A percentile compares a stretch with the other conserved stretches of the same genome.
phyloP scores from a whole-genome alignment of 2,888 invertebrate genomes.

The Homarus gammarus region DNA sequence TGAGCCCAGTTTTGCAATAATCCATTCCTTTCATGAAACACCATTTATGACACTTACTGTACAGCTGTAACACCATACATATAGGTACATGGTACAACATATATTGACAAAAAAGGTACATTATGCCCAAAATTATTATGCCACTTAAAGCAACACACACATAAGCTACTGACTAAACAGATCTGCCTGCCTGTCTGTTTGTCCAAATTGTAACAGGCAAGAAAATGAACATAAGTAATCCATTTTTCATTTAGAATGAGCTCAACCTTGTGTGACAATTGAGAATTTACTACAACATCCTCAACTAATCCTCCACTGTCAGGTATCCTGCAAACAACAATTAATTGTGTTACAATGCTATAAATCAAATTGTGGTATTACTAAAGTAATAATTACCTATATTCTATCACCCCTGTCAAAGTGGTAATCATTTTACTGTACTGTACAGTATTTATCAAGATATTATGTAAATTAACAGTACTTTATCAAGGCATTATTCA shows the following conservation, averaged over 20 bases:
- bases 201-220: background rate
- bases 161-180: slow-evolving; percentile 16
- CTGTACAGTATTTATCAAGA: too few species aligned
- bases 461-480: background rate
- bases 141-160: slow-evolving; percentile 47
- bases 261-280: background rate
- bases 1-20: too few species aligned
- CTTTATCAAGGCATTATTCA: background rate
- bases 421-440: too few species aligned
- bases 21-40: slow-evolving; percentile 5
- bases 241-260: background rate
- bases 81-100: slow-evolving; percentile 39
- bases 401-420: too few species aligned
- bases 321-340: too few species aligned
- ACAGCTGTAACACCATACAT: background rate
- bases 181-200: background rate
- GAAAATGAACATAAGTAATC: background rate
- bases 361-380: too few species aligned
- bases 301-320: background rate
- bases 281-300: background rate
- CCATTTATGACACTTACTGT: background rate
- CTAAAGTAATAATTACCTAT: too few species aligned
- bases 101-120: slow-evolving; percentile 35
- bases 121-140: slow-evolving; percentile 56
- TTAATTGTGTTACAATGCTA: too few species aligned